phyloP scores from a whole-genome alignment of 2,888 invertebrate genomes.

The Tetragnatha montana region DNA sequence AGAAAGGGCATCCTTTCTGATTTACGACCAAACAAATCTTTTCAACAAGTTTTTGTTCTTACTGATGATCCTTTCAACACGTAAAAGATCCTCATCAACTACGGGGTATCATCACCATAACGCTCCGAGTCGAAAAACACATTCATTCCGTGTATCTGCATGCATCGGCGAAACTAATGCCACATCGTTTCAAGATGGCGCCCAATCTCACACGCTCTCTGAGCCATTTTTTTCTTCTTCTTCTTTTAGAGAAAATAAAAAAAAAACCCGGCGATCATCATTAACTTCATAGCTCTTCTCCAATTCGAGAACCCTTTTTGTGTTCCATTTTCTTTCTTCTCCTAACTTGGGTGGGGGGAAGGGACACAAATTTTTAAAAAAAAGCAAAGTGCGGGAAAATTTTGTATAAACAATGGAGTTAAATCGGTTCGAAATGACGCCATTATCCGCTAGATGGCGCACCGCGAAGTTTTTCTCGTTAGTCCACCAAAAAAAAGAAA shows the following conservation, averaged over 20 bases:
- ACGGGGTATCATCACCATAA: not conserved
- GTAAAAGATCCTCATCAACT: not conserved
- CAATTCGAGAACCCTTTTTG: constrained; percentile 37
- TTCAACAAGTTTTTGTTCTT: not conserved
- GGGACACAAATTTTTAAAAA: constrained; percentile 17
- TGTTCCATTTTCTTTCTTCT: constrained; percentile 9
- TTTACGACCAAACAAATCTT: not conserved
- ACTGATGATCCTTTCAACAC: not conserved
- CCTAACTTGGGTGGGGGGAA: not conserved
- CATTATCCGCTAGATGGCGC: constrained; percentile 55
- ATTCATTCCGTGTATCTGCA: constrained; percentile 16
- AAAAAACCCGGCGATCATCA: constrained; percentile 45
- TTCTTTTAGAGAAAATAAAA: not conserved
- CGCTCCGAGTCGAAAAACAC: constrained; percentile 3
- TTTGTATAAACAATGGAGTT: constrained; percentile 54
- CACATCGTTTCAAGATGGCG: constrained; percentile 23
- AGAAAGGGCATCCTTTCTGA: not conserved
- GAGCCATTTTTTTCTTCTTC: not conserved
- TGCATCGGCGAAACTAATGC: constrained; percentile 21
- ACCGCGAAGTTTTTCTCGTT: constrained; percentile 39
- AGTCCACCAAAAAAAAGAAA: not conserved
- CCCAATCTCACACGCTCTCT: constrained; percentile 1
- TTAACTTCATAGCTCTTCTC: constrained; percentile 57
- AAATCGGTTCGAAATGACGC: constrained; percentile 54
- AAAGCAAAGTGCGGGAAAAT: not conserved